These are phyloP conservation scores for Coracopsis vasa DNA, from an alignment of 2,113 vertebrate genomes.

Conservation along the genomic window DNA sequence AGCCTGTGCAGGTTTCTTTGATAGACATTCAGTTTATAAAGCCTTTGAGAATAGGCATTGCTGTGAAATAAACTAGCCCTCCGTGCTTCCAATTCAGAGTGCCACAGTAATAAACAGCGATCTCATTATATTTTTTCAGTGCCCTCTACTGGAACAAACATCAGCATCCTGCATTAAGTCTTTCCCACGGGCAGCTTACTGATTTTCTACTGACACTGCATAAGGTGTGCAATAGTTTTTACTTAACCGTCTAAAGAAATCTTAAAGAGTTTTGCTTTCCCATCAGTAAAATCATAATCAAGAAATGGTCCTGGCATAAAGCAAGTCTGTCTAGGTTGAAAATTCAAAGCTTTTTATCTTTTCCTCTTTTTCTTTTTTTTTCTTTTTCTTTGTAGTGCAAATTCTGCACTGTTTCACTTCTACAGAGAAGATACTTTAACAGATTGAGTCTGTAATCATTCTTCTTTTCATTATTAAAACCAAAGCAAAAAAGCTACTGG, in stretches of 20 bases:
- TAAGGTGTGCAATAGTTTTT: not conserved
- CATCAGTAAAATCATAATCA: not conserved
- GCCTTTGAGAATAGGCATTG: not conserved
- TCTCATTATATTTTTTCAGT: not conserved
- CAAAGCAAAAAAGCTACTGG: not conserved
- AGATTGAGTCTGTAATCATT: not conserved
- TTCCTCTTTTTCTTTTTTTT: not conserved
- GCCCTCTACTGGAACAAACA: constrained; percentile 10
- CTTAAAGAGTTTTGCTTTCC: not conserved
- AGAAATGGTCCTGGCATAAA: not conserved
- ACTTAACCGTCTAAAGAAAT: not conserved
- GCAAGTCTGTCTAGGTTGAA: not conserved
- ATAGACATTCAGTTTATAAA: not conserved
- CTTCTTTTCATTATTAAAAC: not conserved
- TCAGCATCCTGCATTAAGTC: not conserved
- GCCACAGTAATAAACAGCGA: not conserved
- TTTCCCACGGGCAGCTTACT: not conserved
- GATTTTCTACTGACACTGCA: not conserved
- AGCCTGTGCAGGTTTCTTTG: not conserved
- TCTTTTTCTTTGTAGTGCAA: not conserved
- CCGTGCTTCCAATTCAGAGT: not conserved
- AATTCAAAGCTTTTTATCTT: not conserved
- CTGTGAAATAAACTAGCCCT: not conserved
- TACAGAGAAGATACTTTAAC: not conserved
- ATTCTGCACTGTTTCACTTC: not conserved